A percentile compares a stretch with the other conserved stretches of the same genome.
phyloP scores from a whole-genome alignment of 1,140 invertebrate genomes.

The Microvelia longipes region DNA sequence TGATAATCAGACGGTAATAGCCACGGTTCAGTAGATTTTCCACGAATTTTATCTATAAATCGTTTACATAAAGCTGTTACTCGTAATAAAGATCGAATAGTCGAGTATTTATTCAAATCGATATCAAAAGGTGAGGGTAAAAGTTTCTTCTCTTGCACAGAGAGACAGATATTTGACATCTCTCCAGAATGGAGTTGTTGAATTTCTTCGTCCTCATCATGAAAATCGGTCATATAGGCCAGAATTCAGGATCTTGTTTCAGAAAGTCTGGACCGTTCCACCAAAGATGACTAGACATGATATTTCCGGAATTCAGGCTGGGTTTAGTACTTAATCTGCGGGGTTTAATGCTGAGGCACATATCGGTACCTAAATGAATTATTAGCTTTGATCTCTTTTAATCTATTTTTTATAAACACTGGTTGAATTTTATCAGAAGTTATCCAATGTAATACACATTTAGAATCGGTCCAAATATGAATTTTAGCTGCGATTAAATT shows the following conservation, averaged over 20 bases:
- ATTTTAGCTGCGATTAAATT: neutral
- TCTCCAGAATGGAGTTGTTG: neutral
- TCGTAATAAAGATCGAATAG: neutral
- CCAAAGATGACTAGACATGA: neutral
- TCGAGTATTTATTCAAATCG: neutral
- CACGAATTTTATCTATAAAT: neutral
- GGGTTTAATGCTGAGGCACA: neutral
- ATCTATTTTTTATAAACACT: neutral
- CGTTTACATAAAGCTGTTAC: neutral
- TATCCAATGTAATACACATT: neutral
- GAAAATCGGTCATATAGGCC: neutral
- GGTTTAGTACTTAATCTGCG: neutral
- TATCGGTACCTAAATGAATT: neutral
- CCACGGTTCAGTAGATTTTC: neutral
- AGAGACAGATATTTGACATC: neutral
- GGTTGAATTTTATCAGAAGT: neutral
- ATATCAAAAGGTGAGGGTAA: neutral
- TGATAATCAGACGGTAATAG: neutral
- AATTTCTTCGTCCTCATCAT: neutral
- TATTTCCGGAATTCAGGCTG: neutral
- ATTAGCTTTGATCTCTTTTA: neutral
- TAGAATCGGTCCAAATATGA: neutral
- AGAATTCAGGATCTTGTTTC: neutral
- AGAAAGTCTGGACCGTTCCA: neutral
- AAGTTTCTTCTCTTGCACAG: neutral